Percentiles rank a stretch among this genome's conserved stretches.
These are phyloP conservation scores for Phyllopteryx taeniolatus DNA, from an alignment of 2,113 vertebrate species.

Conservation along the genomic window DNA sequence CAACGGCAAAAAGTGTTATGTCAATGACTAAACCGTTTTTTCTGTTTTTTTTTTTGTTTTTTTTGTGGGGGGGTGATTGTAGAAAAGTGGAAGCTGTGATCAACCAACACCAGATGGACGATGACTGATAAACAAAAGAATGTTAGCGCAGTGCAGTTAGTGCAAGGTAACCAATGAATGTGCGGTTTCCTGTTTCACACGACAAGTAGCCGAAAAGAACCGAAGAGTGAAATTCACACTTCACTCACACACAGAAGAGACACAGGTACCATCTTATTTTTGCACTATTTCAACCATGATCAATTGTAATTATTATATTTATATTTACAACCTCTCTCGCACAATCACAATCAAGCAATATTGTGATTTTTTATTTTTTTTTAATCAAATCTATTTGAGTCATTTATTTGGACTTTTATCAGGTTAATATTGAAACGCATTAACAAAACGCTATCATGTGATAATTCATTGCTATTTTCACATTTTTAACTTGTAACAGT, in stretches of 20 bases:
- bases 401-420: neutral
- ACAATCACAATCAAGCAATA: too few relatives aligned
- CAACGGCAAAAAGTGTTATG: neutral
- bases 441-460: too few relatives aligned
- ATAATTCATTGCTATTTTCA: too few relatives aligned
- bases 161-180: neutral
- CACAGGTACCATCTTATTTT: conserved; percentile 33
- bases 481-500: too few relatives aligned
- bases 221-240: neutral
- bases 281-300: neutral
- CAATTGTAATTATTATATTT: neutral
- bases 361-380: too few relatives aligned
- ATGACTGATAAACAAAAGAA: neutral
- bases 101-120: neutral
- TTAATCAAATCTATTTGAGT: neutral
- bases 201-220: conserved; percentile 25
- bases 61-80: neutral
- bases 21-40: neutral
- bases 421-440: too few relatives aligned
- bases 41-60: neutral
- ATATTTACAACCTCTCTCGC: neutral
- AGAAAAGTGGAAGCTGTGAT: neutral
- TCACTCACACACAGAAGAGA: neutral
- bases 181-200: conserved; percentile 17
- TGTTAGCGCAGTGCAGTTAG: too few relatives aligned